Conservation (phyloP, 2,797 vertebrate genomes). For the Hapalemur alaotrensis region DNA sequence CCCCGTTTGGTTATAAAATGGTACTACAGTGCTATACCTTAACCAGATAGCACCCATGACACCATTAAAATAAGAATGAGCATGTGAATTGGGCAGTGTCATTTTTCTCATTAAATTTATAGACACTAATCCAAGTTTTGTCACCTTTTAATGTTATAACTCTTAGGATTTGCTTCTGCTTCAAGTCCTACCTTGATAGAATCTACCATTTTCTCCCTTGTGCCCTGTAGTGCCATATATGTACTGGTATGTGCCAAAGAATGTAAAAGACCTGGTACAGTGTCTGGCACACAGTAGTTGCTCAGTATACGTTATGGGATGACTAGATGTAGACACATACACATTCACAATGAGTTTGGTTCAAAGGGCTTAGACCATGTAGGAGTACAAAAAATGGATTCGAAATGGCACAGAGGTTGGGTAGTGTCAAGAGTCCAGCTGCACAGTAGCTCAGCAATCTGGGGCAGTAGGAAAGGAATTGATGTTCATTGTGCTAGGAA, state of each 20-base stretch:
- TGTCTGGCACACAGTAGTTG: background rate
- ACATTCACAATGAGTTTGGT: background rate
- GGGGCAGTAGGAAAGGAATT: background rate
- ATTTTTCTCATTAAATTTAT: background rate
- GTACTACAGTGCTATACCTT: background rate
- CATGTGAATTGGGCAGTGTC: background rate
- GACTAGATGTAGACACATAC: background rate
- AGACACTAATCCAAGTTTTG: background rate
- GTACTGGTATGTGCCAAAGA: background rate
- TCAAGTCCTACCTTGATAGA: background rate
- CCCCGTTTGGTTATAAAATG: background rate
- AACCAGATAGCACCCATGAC: background rate
- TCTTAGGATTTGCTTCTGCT: background rate
- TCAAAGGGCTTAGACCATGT: background rate
- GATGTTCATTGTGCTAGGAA: background rate
- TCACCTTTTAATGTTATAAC: background rate
- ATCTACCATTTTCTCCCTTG: background rate
- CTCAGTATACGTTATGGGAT: background rate
- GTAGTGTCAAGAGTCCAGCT: background rate
- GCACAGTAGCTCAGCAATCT: background rate
- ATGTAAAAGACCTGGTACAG: background rate
- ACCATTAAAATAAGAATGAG: background rate
- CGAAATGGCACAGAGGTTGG: background rate
- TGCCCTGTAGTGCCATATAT: background rate
- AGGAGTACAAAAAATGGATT: background rate